A percentile compares a stretch with the other conserved stretches of the same genome.
These are phyloP conservation scores for Amitus sp. DNA, from an alignment of 2,888 invertebrate species.

Conservation along the genomic window DNA sequence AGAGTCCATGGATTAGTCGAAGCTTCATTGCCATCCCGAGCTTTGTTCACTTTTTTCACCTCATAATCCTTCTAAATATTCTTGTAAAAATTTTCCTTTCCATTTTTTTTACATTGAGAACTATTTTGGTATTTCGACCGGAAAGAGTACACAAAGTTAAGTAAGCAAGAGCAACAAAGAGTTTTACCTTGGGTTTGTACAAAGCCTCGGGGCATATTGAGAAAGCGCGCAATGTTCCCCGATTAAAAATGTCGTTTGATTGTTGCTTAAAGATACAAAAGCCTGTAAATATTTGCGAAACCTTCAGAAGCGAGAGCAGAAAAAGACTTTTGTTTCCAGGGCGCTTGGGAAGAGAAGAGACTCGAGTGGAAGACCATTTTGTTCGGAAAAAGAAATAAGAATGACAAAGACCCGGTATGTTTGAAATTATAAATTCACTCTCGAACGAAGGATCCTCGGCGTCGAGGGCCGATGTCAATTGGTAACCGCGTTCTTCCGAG, in stretches of 20 bases:
- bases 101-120: background rate
- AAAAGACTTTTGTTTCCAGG: background rate
- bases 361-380: background rate
- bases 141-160: background rate
- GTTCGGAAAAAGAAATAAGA: background rate
- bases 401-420: background rate
- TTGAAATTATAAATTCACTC: slow-evolving; percentile 17
- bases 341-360: background rate
- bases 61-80: no score
- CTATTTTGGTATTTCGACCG: background rate
- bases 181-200: background rate
- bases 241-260: background rate
- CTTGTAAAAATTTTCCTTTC: background rate
- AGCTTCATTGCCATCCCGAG: no score
- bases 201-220: background rate
- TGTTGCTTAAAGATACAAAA: background rate
- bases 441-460: background rate
- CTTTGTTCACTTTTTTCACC: no score
- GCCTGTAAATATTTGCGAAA: slow-evolving; percentile 2
- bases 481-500: slow-evolving; percentile 3
- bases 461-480: slow-evolving; percentile 8
- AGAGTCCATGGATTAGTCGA: no score
- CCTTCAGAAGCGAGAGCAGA: background rate
- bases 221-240: background rate
- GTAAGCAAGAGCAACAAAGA: background rate